Evolutionary conservation across 1,140 invertebrate genomes (phyloP).

Genomic region (Diploscapter pachys): DNA sequence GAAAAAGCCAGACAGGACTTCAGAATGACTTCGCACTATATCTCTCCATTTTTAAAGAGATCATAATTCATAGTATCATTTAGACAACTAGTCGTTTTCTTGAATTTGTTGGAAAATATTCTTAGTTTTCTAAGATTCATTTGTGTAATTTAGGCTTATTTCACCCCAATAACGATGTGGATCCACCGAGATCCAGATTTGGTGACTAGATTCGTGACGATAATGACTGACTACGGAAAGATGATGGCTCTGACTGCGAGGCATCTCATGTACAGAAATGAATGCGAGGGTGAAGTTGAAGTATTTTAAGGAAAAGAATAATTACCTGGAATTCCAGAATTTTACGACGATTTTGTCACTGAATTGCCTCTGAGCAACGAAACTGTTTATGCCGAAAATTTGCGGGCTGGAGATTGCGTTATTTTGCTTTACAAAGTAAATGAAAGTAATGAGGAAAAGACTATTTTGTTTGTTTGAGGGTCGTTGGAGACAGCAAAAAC

Average conservation of each 20-base stretch:
- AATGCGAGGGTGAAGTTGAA: slow-evolving; percentile 16
- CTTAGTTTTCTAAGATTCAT: neutral
- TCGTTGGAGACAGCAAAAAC: slow-evolving; percentile 10
- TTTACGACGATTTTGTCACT: neutral
- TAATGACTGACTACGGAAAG: slow-evolving; percentile 21
- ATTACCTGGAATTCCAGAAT: neutral
- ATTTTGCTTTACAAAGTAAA: slow-evolving; percentile 12
- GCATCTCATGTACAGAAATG: slow-evolving; percentile 21
- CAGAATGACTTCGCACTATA: neutral
- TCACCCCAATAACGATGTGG: slow-evolving; percentile 17
- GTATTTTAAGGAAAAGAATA: neutral
- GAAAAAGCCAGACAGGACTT: too few relatives aligned
- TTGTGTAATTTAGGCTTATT: slow-evolving; percentile 9
- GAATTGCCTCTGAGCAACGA: neutral
- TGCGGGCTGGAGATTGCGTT: slow-evolving; percentile 11
- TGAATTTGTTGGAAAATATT: too few relatives aligned
- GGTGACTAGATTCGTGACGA: slow-evolving; percentile 13
- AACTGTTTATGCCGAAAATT: slow-evolving; percentile 1
- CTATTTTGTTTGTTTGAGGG: slow-evolving; percentile 1
- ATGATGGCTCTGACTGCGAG: slow-evolving; percentile 9
- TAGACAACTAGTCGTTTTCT: too few relatives aligned
- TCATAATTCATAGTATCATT: neutral
- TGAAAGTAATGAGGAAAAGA: neutral
- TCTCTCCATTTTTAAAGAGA: neutral
- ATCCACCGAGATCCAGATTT: slow-evolving; percentile 17